phyloP scores from a whole-genome alignment of 1,140 invertebrate genomes.

The Papilio xuthus region DNA sequence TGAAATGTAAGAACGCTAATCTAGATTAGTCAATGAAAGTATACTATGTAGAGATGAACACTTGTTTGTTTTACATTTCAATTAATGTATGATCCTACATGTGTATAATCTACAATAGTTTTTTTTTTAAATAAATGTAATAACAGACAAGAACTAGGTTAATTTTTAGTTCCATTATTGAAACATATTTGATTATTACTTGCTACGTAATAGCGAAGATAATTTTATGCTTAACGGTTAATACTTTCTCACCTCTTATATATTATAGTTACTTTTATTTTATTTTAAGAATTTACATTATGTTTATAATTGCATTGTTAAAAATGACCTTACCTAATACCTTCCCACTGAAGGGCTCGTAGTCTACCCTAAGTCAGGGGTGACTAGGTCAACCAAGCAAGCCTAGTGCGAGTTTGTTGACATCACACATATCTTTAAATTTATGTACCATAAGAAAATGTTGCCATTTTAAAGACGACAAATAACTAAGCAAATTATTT shows the following conservation, averaged over 20 bases:
- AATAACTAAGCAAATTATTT: not conserved
- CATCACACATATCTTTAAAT: too few species aligned
- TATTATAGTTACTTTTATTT: not conserved
- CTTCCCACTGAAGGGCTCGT: too few species aligned
- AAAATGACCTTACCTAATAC: too few species aligned
- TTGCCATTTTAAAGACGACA: too few species aligned
- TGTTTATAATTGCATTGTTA: not conserved
- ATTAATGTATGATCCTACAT: not conserved
- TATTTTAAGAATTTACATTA: not conserved
- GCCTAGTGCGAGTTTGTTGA: too few species aligned
- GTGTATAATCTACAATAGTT: conserved; percentile 2
- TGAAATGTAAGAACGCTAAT: not conserved
- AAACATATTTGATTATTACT: conserved; percentile 24
- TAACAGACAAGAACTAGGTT: conserved; percentile 16
- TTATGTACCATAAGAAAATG: not conserved
- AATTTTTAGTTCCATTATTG: conserved; percentile 13
- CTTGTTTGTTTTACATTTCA: not conserved
- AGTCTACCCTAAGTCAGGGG: too few species aligned
- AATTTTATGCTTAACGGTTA: conserved; percentile 14
- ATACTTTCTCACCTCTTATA: conserved; percentile 5
- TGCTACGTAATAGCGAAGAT: conserved; percentile 20
- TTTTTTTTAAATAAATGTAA: conserved; percentile 13
- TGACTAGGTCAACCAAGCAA: too few species aligned
- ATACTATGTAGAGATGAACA: not conserved
- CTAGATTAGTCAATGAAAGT: conserved; percentile 1